Evolutionary conservation across 1,140 invertebrate genomes (phyloP), one percentile per base, ranked within the genome.

Genomic region (Proctacanthus coquilletti): DNA sequence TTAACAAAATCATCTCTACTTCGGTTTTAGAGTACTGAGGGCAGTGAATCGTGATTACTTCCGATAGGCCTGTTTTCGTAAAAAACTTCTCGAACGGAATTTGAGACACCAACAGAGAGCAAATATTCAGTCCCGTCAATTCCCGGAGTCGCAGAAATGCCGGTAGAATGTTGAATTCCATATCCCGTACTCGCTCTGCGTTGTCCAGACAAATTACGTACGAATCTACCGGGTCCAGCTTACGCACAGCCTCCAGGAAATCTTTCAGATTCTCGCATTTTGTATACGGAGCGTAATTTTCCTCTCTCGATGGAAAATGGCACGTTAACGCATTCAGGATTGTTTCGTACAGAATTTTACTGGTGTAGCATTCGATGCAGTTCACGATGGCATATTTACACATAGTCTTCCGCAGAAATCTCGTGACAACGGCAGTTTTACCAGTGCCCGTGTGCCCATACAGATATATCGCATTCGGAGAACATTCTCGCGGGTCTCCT

Each of bases 1-100:
- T 53, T 25, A 64, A 63, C 47, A 91, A 67, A 42, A 93, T 83
- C 50, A 77, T 65, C n/a, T 66, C 53, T 1, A 87, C 57, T 52
- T 89, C 80, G 9, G 80, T 74, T 63, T 75, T 79, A 11, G 64
- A 77, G 50, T 91, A 93, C 47, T 88, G 84, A 0, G 80, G 71
- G 59, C 88, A 86, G 53, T 78, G 69, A 10, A 92, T 47, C 40
- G 73, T 72, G 18, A 86, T 70, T 1, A 84, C 78, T 42, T 84
- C 77, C n/a, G 65, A 58, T 3, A 75, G 62, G n/a, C 75, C 77
- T 18, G 70, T 72, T 53, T 75, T 76, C 17, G 66, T 63, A 42
- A 71, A 64, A 53, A 77, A 88, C 49, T 87, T 88, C 45, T 87
- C 83, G 58, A 81, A 84, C 17, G 74, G 60, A 23, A 91, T 64